These are phyloP conservation scores for Dipodomys spectabilis DNA, from an alignment of 2,113 vertebrate species.

Conservation along the genomic window DNA sequence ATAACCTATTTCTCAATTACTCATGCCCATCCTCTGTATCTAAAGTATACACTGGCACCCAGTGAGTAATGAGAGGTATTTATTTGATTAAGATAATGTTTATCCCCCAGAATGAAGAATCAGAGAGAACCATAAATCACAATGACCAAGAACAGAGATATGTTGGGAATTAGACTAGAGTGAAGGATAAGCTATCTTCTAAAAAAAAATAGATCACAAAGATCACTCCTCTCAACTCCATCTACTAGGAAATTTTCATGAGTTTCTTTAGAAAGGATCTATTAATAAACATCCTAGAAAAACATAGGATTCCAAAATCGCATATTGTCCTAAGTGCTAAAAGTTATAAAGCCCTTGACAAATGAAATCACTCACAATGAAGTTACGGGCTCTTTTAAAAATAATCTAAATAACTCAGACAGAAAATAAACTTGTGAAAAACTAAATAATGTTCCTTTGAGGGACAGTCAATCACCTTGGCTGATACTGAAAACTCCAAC, in stretches of 20 bases:
- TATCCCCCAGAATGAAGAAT: constrained; percentile 4
- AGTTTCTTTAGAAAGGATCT: not conserved
- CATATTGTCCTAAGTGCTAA: not conserved
- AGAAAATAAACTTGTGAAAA: not conserved
- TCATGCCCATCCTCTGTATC: not conserved
- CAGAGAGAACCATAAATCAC: not conserved
- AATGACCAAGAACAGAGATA: not conserved
- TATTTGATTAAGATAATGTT: not conserved
- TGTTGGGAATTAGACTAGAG: not conserved
- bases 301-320: not conserved
- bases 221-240: not conserved
- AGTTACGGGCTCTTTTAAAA: not conserved
- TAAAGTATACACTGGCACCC: not conserved
- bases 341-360: not conserved
- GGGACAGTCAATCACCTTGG: not conserved
- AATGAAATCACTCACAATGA: constrained; percentile 36
- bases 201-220: not conserved
- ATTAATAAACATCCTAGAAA: not conserved
- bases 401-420: not conserved
- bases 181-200: not conserved
- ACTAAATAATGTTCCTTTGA: not conserved
- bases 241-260: not conserved
- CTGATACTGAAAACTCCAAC: not conserved
- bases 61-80: not conserved
- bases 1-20: not conserved